A percentile compares a stretch with the other conserved stretches of the same genome.
These are phyloP conservation scores for Scaptomyza montana DNA, from an alignment of 1,140 invertebrate genomes.

Conservation along the genomic window DNA sequence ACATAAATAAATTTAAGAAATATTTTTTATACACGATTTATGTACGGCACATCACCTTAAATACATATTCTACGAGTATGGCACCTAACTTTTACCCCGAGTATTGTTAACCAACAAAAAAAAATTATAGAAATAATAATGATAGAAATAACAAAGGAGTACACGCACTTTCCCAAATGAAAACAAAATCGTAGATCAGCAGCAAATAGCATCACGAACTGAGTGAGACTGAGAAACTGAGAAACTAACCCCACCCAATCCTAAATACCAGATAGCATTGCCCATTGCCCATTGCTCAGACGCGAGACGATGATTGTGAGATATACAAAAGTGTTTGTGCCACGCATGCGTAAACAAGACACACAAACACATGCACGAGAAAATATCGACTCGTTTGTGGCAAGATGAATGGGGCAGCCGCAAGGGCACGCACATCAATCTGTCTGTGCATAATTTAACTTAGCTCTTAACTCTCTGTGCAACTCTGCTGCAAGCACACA, in stretches of 20 bases:
- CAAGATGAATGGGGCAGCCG: slow-evolving; percentile 38
- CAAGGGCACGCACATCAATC: slow-evolving; percentile 10
- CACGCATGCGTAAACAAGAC: slow-evolving; percentile 74
- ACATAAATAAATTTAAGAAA: too few species aligned
- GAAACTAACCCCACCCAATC: slow-evolving; percentile 10
- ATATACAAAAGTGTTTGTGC: slow-evolving; percentile 64
- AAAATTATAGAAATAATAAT: not conserved
- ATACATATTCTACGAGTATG: not conserved
- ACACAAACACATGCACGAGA: not conserved
- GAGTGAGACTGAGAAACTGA: slow-evolving; percentile 16
- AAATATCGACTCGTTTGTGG: slow-evolving; percentile 50
- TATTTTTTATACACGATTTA: not conserved
- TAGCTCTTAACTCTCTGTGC: slow-evolving; percentile 3
- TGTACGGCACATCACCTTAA: not conserved
- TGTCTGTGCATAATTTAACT: slow-evolving; percentile 62
- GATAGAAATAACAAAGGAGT: slow-evolving; percentile 32
- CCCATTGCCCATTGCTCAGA: not conserved
- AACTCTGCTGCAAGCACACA: too few species aligned
- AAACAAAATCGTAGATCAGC: slow-evolving; percentile 72
- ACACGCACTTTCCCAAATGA: slow-evolving; percentile 75
- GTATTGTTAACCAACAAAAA: not conserved
- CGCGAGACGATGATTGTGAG: slow-evolving; percentile 47
- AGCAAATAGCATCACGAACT: slow-evolving; percentile 70
- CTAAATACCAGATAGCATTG: not conserved
- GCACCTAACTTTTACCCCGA: not conserved